phyloP scores from a whole-genome alignment of 2,113 vertebrate species.

The Oreochromis spilurus region DNA sequence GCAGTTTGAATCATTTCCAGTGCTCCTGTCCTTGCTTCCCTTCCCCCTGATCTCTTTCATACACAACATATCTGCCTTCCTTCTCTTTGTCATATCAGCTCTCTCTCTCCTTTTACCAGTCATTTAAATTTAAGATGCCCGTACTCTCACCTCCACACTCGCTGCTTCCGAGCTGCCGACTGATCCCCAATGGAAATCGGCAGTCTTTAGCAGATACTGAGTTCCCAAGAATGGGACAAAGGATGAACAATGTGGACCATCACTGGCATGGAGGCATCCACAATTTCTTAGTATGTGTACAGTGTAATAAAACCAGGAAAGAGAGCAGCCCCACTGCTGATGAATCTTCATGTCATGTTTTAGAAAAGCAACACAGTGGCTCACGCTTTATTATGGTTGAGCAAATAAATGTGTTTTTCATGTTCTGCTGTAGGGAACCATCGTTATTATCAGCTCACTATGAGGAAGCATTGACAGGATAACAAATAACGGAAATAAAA shows the following conservation, averaged over 20 bases:
- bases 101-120: not conserved
- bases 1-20: not conserved
- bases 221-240: not conserved
- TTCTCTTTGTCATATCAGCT: not conserved
- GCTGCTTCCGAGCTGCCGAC: not conserved
- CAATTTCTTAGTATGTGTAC: not conserved
- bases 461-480: not conserved
- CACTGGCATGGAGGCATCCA: not conserved
- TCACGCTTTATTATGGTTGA: not conserved
- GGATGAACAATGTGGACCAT: not conserved
- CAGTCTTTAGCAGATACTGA: not conserved
- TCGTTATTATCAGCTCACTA: not conserved
- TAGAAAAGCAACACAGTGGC: not conserved
- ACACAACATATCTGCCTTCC: not conserved
- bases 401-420: constrained; percentile 8
- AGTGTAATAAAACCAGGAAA: not conserved
- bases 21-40: not conserved
- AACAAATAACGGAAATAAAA: constrained; percentile 22
- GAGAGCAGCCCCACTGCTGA: not conserved
- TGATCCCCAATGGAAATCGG: not conserved
- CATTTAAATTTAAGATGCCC: not conserved
- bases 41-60: not conserved
- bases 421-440: not conserved
- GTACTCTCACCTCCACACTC: not conserved
- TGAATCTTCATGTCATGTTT: not conserved